Conservation (phyloP, 1,140 invertebrate species). For the Drosophila triauraria region DNA sequence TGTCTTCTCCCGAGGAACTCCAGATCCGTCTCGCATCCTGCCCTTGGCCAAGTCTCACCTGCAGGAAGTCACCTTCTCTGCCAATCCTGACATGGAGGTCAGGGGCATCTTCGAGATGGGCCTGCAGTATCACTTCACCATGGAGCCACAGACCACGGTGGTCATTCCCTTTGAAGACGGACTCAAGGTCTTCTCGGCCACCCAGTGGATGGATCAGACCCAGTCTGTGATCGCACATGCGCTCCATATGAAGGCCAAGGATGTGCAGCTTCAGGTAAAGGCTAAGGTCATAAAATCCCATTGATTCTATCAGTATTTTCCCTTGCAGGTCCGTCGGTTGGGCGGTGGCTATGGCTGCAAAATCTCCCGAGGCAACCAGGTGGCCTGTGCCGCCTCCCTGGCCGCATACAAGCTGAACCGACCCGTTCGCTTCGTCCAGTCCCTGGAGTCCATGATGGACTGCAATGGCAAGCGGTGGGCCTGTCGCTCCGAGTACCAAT, state of each 20-base stretch:
- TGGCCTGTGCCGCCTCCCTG: constrained; percentile 88
- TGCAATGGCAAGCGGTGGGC: constrained; percentile 88
- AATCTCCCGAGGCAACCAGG: constrained; percentile 86
- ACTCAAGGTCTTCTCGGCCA: constrained; percentile 87
- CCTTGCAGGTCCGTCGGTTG: constrained; percentile 85
- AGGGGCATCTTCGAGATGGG: constrained; percentile 79
- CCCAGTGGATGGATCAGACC: constrained; percentile 89
- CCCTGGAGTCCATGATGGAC: constrained; percentile 89
- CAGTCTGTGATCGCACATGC: constrained; percentile 88
- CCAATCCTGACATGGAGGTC: constrained; percentile 51
- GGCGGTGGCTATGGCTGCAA: constrained; percentile 91
- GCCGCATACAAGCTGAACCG: constrained; percentile 87
- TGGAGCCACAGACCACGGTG: constrained; percentile 89
- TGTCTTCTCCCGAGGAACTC: constrained; percentile 85
- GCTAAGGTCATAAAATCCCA: background rate
- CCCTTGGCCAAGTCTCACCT: constrained; percentile 37
- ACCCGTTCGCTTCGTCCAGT: constrained; percentile 88
- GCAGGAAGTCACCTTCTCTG: constrained; percentile 34
- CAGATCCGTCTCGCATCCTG: constrained; percentile 41
- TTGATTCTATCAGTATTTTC: background rate
- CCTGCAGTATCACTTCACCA: constrained; percentile 86
- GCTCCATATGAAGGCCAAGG: constrained; percentile 86
- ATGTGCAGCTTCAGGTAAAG: constrained; percentile 87
- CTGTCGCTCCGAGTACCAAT: constrained; percentile 86
- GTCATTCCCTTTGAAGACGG: constrained; percentile 88